Evolutionary conservation across 2,888 invertebrate genomes (phyloP), one percentile per base, ranked within the genome.

Genomic region (Eucriotettix oculatus): DNA sequence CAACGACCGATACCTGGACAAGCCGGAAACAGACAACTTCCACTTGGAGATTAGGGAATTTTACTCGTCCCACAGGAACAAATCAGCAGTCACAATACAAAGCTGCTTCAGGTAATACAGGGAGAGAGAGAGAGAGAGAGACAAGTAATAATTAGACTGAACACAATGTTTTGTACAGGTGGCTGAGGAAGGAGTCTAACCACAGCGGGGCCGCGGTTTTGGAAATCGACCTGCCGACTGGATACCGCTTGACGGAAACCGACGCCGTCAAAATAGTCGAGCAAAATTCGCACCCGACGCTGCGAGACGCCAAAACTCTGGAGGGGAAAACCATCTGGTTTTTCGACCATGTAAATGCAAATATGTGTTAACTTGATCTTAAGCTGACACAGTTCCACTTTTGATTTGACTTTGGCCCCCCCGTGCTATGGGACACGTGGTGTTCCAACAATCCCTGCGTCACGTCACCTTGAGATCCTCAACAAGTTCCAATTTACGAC

Each of bases 231-330:
- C 69, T 74, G 16, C 77, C 76, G 1, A 73, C 74, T 10, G 77
- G 77, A 7, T 77, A 76, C 64, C 68, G 70, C 68, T 72, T 74
- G n/a, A 67, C 73, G 55, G 74, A 79, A 66, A 74, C 77, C 48
- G 75, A 73, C 58, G 73, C 77, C 3, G 72, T 70, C 42, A 61
- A 59, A 10, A 63, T 71, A 43, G 68, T 70, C 9, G 60, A 61
- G 10, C 64, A 65, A 3, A 65, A 67, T 16, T 62, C 68, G 40
- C 71, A 71, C 65, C 71, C 69, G 3, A 68, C 69, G 12, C 66
- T 73, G 11, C 64, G 66, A 40, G 72, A 72, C 63, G 71, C 69
- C 12, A 66, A 68, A 16, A 69, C 69, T 10, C 65, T 66, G 14
- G 68, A 68, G 48, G 69, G 70, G 12, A 71, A 69, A 66, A 74